phyloP scores from a whole-genome alignment of 2,113 vertebrate genomes.

The Apistogramma diplotaenia region DNA sequence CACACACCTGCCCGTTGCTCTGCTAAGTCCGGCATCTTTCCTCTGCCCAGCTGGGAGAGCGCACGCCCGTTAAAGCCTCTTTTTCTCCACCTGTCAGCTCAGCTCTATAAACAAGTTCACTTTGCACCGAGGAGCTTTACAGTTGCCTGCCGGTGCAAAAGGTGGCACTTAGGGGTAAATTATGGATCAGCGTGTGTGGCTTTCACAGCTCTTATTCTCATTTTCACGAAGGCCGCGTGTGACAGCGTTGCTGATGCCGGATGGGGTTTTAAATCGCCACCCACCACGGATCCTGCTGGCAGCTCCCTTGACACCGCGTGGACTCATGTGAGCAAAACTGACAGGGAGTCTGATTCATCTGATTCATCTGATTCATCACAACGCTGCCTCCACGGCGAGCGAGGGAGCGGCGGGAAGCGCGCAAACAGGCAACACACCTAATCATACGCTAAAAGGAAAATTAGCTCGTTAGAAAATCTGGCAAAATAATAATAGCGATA shows the following conservation, averaged over 20 bases:
- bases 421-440: background rate
- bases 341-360: slow-evolving; percentile 47
- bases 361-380: slow-evolving; percentile 26
- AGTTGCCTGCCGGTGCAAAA: slow-evolving; percentile 8
- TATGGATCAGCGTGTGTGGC: slow-evolving; percentile 24
- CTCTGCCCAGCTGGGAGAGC: background rate
- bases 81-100: slow-evolving; percentile 34
- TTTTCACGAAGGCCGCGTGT: slow-evolving; percentile 55
- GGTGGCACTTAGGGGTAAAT: slow-evolving; percentile 44
- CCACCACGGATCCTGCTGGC: slow-evolving; percentile 28
- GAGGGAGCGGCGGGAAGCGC: background rate
- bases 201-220: slow-evolving; percentile 35
- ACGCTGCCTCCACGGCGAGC: background rate
- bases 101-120: slow-evolving; percentile 51
- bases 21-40: background rate
- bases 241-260: slow-evolving; percentile 34
- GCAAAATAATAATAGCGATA: background rate
- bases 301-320: slow-evolving; percentile 59
- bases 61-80: slow-evolving; percentile 25
- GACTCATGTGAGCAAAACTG: slow-evolving; percentile 33
- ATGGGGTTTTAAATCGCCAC: slow-evolving; percentile 1
- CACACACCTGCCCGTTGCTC: background rate
- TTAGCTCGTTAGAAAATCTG: background rate
- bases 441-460: background rate
- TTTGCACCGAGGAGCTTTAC: slow-evolving; percentile 26